Percentiles rank a stretch among this genome's conserved stretches.
phyloP scores from a whole-genome alignment of 2,888 invertebrate genomes.

The Pachliopta kotzebuea region DNA sequence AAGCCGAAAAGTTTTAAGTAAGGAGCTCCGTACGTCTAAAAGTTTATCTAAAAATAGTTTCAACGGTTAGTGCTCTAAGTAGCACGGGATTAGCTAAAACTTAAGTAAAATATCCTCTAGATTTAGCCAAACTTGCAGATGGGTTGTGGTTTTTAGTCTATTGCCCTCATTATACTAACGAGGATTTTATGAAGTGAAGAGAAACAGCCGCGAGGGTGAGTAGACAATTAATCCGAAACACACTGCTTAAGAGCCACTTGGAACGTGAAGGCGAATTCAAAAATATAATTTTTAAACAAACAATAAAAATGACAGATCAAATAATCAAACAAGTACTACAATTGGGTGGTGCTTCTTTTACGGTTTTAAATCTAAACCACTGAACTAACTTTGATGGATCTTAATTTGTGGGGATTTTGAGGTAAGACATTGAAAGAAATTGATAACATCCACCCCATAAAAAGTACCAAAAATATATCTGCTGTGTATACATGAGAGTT shows the following conservation, averaged over 20 bases:
- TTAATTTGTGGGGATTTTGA: no score
- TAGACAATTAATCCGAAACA: conserved; percentile 23
- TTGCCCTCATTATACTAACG: conserved; percentile 25
- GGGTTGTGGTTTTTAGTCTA: conserved; percentile 22
- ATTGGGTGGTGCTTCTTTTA: no score
- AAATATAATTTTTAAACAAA: neutral
- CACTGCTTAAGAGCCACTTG: conserved; percentile 15
- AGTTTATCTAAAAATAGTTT: neutral
- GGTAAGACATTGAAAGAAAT: no score
- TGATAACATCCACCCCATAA: no score
- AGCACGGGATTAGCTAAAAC: neutral
- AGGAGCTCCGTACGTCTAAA: no score
- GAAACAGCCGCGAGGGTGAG: conserved; percentile 13
- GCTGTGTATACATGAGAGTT: no score
- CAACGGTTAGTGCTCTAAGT: neutral
- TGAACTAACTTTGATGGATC: no score
- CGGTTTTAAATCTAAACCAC: no score
- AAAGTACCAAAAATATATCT: no score
- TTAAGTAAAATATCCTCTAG: neutral
- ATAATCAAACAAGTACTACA: neutral
- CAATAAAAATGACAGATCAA: neutral
- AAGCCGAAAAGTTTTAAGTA: no score
- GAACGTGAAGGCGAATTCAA: conserved; percentile 11
- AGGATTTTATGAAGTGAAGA: conserved; percentile 23
- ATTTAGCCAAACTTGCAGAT: conserved; percentile 9